Evolutionary conservation across 2,888 invertebrate genomes (phyloP), one percentile per base, ranked within the genome.

Genomic region (Barypeithes pellucidus): DNA sequence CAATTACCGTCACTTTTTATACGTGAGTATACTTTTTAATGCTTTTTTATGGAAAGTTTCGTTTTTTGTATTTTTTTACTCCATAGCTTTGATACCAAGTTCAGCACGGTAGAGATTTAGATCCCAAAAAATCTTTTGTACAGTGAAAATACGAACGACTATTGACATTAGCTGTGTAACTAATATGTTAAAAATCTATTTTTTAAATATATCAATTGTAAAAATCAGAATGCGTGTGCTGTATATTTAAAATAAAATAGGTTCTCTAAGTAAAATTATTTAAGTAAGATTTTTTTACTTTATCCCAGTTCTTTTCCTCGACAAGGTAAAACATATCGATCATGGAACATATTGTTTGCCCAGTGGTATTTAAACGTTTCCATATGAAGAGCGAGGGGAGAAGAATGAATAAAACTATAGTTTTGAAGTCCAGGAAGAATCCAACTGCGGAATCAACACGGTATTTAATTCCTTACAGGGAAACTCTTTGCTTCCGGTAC

Each of bases 241-340:
- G 67, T 67, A 72, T 66, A 72, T 57, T 57, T 65, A 59, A 65
- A 45, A 63, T 63, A 71, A 60, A 71, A 66, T 71, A 65, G n/a
- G n/a, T n/a, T n/a, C 66, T 66, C 60, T 50, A 67, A 72, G 43
- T 67, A 72, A 72, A 72, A 61, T 67, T 67, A 67, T 67, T 72
- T 67, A 67, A 72, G 67, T 67, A 72, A 62, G 39, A 47, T 11
- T 4, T 11, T 67, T 67, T 67, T 39, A 41, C 20, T 67, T 11
- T 29, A n/a, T 50, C 60, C 16, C 22, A 22, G 20, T 47, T 47
- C 47, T 20, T 1, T n/a, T 39, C 29, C 29, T 29, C 3, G 4
- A 4, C 7, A n/a, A n/a, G n/a, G n/a, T n/a, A n/a, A n/a, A n/a
- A n/a, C n/a, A n/a, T n/a, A n/a, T n/a, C n/a, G n/a, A n/a, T n/a